Conservation (phyloP, 2,113 vertebrate species). For the Pungitius pungitius region DNA sequence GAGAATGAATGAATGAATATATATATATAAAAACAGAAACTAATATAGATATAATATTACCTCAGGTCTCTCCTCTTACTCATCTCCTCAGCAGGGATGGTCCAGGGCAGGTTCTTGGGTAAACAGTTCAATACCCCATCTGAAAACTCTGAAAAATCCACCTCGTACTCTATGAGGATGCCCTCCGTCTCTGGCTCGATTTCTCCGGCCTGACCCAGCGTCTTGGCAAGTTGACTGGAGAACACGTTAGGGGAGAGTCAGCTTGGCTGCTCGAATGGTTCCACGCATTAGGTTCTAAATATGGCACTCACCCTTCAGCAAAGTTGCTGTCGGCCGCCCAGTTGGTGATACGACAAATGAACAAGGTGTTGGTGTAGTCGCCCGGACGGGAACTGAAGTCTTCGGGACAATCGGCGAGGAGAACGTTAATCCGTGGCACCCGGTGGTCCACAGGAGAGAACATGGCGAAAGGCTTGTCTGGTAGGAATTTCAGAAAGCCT, state of each 20-base stretch:
- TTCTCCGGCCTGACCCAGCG: conserved; percentile 93
- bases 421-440: conserved; percentile 90
- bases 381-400: conserved; percentile 85
- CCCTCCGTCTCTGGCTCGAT: conserved; percentile 97
- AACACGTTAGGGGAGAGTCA: neutral
- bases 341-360: conserved; percentile 91
- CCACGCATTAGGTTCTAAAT: neutral
- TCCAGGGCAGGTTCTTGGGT: conserved; percentile 89
- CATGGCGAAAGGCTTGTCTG: conserved; percentile 90
- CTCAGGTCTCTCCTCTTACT: conserved; percentile 89
- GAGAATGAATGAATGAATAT: too few relatives aligned
- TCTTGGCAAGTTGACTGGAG: conserved; percentile 87
- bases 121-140: conserved; percentile 88
- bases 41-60: conserved; percentile 66
- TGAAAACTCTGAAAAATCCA: conserved; percentile 93
- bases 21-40: too few relatives aligned
- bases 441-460: conserved; percentile 96
- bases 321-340: conserved; percentile 93
- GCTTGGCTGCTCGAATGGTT: neutral
- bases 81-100: conserved; percentile 85
- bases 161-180: conserved; percentile 91
- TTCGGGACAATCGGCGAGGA: conserved; percentile 87
- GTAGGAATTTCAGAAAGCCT: conserved; percentile 90
- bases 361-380: conserved; percentile 87
- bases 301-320: conserved; percentile 87